Base-by-base conservation (phyloP, 1,140 invertebrate species). In the Lethrus apterus region DNA sequence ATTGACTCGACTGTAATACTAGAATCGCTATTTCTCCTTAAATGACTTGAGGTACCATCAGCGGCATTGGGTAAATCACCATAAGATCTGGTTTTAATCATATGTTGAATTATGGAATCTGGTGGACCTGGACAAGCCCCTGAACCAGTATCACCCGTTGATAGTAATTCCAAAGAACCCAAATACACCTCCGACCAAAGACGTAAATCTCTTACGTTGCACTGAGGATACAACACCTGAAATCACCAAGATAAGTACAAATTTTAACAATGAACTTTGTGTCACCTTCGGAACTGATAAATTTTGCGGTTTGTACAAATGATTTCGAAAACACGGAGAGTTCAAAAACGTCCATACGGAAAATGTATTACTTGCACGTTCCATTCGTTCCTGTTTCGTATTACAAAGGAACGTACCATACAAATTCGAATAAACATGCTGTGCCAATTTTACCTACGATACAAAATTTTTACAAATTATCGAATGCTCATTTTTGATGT, bases 391-490 rank as follows among this genome's bases (percentile, higher is more conserved):
- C 58, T 80, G 78, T 26, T 77, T 71, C 21, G 80, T 88, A 69
- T 98, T 98, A 69, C 90, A 96, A 38, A 98, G 76, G 74, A 98
- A 98, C 55, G 92, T 96, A 44, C 94, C 94, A 72, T 95, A 98
- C 55, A 98, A 75, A 67, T 91, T 91, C 24, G 94, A 96, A 66
- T 96, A 93, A 2, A 86, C 86, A 69, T 98, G 95, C 56, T 94
- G 89, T 2, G 84, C 90, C 55, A 98, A 70, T 74, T 97, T 97
- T 34, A 95, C 84, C 92, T 96, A 35, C 17, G 14, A 43, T 14
- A 2, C 18, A 44, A 3, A 14, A 43, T 4, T 3, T 26, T 3
- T 2, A 43, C 8, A 17, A 44, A n/a, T 32, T 10, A 44, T 18
- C 13, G 3, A 11, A 4, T 19, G 15, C 0, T 44, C 21, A 10